phyloP scores from a whole-genome alignment of 92 coral and sea anemone species.

The Paragorgia papillata region DNA sequence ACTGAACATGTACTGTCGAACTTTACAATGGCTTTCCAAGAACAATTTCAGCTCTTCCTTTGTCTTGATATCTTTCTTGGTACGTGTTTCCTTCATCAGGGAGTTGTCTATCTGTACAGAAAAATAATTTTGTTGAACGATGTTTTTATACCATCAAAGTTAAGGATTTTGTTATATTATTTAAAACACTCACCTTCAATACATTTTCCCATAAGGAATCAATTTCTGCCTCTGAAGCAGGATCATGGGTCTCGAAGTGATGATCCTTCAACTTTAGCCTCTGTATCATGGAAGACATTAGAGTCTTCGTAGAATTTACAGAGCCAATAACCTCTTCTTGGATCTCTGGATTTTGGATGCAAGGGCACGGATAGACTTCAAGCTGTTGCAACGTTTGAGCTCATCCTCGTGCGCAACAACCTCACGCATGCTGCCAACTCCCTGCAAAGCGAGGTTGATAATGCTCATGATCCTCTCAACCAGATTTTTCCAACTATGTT shows the following conservation, averaged over 20 bases:
- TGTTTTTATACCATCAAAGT: too few species aligned
- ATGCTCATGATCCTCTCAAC: constrained; percentile 44
- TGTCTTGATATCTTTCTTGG: too few species aligned
- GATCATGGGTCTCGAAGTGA: constrained; percentile 32
- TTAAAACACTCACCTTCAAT: constrained; percentile 27
- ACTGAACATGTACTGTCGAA: constrained; percentile 49
- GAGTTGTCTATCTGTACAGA: too few species aligned
- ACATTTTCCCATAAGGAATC: constrained; percentile 31
- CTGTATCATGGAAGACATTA: constrained; percentile 28
- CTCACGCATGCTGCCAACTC: constrained; percentile 17
- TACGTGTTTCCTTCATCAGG: too few species aligned
- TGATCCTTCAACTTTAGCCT: constrained; percentile 33
- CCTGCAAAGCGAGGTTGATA: constrained; percentile 15
- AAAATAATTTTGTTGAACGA: too few species aligned
- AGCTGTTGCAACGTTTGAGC: constrained; percentile 25
- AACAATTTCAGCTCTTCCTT: too few species aligned
- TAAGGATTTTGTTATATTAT: too few species aligned
- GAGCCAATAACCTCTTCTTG: constrained; percentile 32
- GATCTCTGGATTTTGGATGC: constrained; percentile 23
- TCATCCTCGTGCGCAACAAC: constrained; percentile 25
- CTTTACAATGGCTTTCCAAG: constrained; percentile 42
- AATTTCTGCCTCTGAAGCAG: constrained; percentile 46
- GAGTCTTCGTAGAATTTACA: constrained; percentile 2
- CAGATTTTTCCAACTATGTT: constrained; percentile 35
- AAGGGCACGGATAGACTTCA: constrained; percentile 23